Percentiles rank a stretch among this genome's conserved stretches.
Conservation (phyloP, 1,140 invertebrate species). For the Sesamia nonagrioides region DNA sequence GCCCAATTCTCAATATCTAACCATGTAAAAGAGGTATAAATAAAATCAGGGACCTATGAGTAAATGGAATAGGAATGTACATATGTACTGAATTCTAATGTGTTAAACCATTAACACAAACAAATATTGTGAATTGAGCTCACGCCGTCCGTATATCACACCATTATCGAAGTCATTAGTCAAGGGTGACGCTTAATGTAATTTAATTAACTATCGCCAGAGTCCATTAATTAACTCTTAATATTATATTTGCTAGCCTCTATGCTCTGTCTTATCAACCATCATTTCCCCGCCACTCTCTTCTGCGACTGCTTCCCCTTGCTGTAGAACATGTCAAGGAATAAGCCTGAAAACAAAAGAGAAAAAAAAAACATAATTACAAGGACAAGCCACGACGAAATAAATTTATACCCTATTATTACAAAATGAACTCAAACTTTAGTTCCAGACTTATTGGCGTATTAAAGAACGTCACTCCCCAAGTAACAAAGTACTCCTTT, state of each 20-base stretch:
- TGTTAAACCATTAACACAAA: too few relatives aligned
- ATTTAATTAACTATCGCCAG: background rate
- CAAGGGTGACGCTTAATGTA: background rate
- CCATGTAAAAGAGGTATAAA: too few relatives aligned
- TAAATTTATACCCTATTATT: background rate
- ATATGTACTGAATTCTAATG: too few relatives aligned
- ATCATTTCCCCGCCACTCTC: slow-evolving; percentile 60
- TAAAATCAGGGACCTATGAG: too few relatives aligned
- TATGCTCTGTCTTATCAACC: background rate
- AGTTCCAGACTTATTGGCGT: too few relatives aligned
- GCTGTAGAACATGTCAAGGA: slow-evolving; percentile 87
- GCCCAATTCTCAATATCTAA: too few relatives aligned
- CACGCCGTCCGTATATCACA: background rate
- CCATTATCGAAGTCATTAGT: background rate
- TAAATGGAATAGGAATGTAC: too few relatives aligned
- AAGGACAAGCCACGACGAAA: background rate
- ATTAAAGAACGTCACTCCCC: too few relatives aligned
- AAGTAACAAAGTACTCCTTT: too few relatives aligned
- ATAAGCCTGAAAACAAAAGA: slow-evolving; percentile 83
- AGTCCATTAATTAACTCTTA: background rate
- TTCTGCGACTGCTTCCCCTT: slow-evolving; percentile 76
- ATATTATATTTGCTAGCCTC: background rate
- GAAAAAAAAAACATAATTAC: slow-evolving; percentile 21
- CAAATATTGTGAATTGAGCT: background rate
- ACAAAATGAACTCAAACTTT: background rate